Percentiles rank a stretch among this genome's conserved stretches.
phyloP scores from a whole-genome alignment of 2,797 vertebrate genomes.

The Ptychadena robeensis region DNA sequence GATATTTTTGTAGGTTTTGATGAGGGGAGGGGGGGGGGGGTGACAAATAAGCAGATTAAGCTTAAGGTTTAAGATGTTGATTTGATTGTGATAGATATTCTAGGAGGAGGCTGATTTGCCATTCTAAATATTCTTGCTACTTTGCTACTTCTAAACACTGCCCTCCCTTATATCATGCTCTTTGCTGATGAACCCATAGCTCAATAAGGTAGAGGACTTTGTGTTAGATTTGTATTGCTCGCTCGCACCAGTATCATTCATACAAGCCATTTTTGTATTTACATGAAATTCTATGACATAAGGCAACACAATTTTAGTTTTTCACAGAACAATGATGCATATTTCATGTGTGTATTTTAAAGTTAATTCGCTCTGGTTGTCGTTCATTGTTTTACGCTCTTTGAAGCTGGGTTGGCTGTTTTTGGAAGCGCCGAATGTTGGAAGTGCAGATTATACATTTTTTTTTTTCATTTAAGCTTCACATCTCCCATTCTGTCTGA shows the following conservation, averaged over 20 bases:
- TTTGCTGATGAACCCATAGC: background rate
- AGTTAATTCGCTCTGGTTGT: background rate
- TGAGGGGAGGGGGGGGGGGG: too few species aligned
- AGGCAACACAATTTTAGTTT: background rate
- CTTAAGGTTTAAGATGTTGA: too few species aligned
- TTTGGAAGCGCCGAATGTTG: background rate
- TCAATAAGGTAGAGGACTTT: background rate
- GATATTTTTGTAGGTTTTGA: too few species aligned
- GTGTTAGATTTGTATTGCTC: background rate
- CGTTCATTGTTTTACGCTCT: background rate
- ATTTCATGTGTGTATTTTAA: background rate
- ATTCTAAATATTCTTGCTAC: background rate
- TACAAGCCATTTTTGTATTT: background rate
- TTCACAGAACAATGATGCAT: constrained; percentile 5
- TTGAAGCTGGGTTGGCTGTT: constrained; percentile 5
- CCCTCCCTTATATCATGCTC: background rate
- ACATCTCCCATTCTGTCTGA: constrained; percentile 37
- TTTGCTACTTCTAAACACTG: background rate
- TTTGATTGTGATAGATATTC: background rate
- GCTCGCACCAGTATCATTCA: background rate
- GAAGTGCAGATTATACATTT: background rate
- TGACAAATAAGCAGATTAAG: too few species aligned
- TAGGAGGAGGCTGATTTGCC: background rate
- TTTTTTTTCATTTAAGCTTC: background rate
- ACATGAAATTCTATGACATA: background rate